Percentiles rank a stretch among this genome's conserved stretches.
Evolutionary conservation across 2,797 vertebrate species (phyloP).

Genomic region (Tinamus major): DNA sequence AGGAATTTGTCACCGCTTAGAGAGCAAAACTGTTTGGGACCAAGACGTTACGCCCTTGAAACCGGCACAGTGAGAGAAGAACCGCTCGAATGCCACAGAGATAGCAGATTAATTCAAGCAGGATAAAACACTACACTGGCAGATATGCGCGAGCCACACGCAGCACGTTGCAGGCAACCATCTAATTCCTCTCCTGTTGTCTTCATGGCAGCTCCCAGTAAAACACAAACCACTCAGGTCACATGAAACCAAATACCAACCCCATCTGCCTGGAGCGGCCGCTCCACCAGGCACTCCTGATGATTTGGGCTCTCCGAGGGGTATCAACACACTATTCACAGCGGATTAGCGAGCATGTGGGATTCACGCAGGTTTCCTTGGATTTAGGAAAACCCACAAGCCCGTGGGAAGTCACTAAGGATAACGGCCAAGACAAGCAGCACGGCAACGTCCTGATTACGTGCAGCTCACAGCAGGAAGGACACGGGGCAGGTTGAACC

Average conservation of each 20-base stretch:
- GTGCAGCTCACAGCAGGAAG: background rate
- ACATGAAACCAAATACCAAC: background rate
- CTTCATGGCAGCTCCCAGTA: background rate
- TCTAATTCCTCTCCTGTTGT: background rate
- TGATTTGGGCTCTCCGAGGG: background rate
- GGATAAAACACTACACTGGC: background rate
- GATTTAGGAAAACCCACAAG: background rate
- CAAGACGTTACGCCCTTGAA: background rate
- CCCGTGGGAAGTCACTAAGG: background rate
- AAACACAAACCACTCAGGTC: background rate
- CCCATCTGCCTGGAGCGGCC: accelerated
- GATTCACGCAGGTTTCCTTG: background rate
- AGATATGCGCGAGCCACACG: background rate
- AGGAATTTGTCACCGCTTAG: background rate
- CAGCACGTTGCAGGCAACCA: background rate
- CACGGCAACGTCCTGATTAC: background rate
- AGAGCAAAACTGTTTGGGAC: background rate
- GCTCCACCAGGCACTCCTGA: background rate
- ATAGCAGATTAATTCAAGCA: background rate
- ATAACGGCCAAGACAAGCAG: background rate
- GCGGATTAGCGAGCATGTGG: background rate
- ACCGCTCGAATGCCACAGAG: background rate
- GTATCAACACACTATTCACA: background rate
- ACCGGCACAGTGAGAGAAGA: background rate
- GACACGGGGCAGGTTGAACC: background rate